Percentiles rank a stretch among this genome's conserved stretches.
Evolutionary conservation across 2,113 vertebrate species (phyloP).

Genomic region (Cochlearius cochlearius): DNA sequence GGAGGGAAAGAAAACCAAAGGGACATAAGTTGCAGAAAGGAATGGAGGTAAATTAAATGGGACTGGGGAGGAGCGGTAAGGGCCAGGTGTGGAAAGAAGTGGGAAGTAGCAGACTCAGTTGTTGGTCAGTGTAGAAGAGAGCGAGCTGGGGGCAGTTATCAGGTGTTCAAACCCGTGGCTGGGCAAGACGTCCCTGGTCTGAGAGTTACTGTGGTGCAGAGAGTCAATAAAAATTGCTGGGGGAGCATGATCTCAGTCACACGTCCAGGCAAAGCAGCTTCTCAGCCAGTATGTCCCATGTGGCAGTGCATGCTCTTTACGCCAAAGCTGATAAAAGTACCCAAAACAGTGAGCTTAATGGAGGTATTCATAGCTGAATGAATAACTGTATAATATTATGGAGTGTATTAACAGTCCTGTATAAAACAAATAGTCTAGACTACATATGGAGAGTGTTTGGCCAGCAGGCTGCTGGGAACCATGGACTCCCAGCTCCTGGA

Average conservation of each 20-base stretch:
- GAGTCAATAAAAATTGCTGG: neutral
- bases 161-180: neutral
- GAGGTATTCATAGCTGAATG: neutral
- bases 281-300: fast-evolving
- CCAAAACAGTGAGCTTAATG: neutral
- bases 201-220: neutral
- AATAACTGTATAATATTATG: neutral
- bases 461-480: neutral
- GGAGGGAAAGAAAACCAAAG: neutral
- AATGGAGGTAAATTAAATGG: neutral
- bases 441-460: neutral
- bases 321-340: neutral
- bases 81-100: neutral
- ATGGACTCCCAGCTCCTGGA: neutral
- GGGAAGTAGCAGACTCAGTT: neutral
- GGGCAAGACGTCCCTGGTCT: neutral
- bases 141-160: neutral
- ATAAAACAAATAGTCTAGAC: neutral
- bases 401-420: neutral
- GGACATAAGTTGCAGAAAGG: neutral
- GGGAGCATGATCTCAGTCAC: neutral
- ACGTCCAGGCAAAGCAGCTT: neutral
- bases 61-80: neutral
- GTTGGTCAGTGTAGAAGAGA: neutral
- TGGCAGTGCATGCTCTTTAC: neutral